These are phyloP conservation scores for Eristalinus aeneus DNA, from an alignment of 2,888 invertebrate species.

Conservation along the genomic window DNA sequence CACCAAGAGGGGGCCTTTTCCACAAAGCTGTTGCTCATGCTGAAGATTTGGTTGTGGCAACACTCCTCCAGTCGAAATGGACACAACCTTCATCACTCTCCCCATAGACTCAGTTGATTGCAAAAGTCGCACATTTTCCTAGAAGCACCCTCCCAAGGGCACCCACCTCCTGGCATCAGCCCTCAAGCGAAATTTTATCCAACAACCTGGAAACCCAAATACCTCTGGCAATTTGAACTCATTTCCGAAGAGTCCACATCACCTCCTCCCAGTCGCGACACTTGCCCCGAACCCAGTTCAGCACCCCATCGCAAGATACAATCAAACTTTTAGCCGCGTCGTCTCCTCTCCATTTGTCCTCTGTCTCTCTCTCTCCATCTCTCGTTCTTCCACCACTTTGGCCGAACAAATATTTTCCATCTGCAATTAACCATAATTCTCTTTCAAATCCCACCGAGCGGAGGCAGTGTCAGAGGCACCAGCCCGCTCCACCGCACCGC, in stretches of 20 bases:
- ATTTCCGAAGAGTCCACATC: not conserved
- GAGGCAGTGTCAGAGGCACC: constrained; percentile 33
- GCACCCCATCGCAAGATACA: not conserved
- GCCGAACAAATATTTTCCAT: constrained; percentile 39
- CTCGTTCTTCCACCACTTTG: not conserved
- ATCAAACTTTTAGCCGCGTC: not conserved
- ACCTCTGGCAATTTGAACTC: not conserved
- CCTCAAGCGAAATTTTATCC: constrained; percentile 1
- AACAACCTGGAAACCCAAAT: not conserved
- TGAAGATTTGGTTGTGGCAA: too few species aligned
- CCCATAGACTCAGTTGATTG: too few species aligned
- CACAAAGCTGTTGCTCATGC: too few species aligned
- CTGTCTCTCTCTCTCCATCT: too few species aligned
- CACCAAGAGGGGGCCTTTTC: too few species aligned
- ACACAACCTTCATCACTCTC: too few species aligned
- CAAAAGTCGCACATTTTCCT: too few species aligned
- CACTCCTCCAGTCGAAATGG: too few species aligned
- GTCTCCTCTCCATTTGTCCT: too few species aligned
- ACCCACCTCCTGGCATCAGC: too few species aligned
- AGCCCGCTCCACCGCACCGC: constrained; percentile 17
- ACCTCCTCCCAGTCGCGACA: not conserved
- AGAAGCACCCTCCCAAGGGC: too few species aligned
- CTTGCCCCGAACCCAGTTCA: not conserved
- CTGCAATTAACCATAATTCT: constrained; percentile 59
- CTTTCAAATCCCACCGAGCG: constrained; percentile 5